phyloP scores from a whole-genome alignment of 2,113 vertebrate genomes.

The Gorsachius goisagi region DNA sequence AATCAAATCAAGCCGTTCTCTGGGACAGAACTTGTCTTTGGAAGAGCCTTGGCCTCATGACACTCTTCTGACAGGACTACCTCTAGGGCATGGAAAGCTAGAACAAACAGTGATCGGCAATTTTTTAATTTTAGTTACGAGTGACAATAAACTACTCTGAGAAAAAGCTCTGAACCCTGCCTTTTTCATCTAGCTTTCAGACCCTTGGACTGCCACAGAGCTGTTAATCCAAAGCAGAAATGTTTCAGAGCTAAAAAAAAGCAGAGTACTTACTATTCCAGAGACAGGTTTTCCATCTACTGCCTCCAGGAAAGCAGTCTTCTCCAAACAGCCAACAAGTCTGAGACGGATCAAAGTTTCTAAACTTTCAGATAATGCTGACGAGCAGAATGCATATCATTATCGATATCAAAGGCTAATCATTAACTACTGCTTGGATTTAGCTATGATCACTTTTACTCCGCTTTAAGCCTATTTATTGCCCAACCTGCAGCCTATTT shows the following conservation, averaged over 20 bases:
- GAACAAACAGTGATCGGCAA: not conserved
- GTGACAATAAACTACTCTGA: not conserved
- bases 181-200: not conserved
- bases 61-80: not conserved
- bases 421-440: constrained; percentile 33
- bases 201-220: not conserved
- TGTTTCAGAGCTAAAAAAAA: not conserved
- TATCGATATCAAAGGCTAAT: constrained; percentile 45
- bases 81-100: not conserved
- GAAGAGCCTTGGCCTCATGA: not conserved
- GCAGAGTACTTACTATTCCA: constrained; percentile 21
- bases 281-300: not conserved
- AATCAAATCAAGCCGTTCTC: not conserved
- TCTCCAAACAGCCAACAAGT: not conserved
- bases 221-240: not conserved
- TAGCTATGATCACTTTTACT: not conserved
- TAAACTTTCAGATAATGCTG: not conserved
- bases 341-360: constrained; percentile 18
- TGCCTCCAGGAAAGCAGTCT: not conserved
- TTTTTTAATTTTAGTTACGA: not conserved
- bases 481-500: not conserved
- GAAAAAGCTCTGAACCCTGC: rapidly evolving
- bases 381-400: not conserved
- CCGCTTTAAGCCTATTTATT: not conserved
- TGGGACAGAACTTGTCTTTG: not conserved